These are phyloP conservation scores for Drosophila fuyamai DNA, from an alignment of 1,140 invertebrate genomes.

Conservation along the genomic window DNA sequence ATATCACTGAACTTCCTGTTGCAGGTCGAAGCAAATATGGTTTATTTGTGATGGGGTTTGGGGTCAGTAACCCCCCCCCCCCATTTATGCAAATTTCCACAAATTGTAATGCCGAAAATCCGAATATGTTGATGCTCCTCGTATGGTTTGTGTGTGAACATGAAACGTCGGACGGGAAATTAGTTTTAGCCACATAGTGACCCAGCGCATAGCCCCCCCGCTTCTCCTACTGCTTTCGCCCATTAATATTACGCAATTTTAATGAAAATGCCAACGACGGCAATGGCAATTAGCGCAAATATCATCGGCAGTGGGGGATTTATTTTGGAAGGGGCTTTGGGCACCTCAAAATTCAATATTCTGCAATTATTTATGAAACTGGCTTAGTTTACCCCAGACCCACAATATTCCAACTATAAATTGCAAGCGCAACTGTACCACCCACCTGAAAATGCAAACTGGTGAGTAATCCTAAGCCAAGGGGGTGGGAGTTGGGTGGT, in stretches of 20 bases:
- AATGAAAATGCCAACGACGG: conserved; percentile 67
- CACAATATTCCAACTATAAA: conserved; percentile 48
- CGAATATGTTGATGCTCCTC: conserved; percentile 32
- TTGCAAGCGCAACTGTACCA: conserved; percentile 70
- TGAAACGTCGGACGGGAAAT: conserved; percentile 57
- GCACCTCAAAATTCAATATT: conserved; percentile 57
- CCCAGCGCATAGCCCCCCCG: neutral
- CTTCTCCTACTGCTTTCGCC: neutral
- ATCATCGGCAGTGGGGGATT: conserved; percentile 19
- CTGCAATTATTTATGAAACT: conserved; percentile 22
- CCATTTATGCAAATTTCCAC: conserved; percentile 28
- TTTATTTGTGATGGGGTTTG: conserved; percentile 15
- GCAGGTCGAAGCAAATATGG: conserved; percentile 36
- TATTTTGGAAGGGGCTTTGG: conserved; percentile 1
- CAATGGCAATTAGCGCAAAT: conserved; percentile 59
- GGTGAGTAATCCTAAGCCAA: conserved; percentile 52
- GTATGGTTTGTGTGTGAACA: conserved; percentile 5
- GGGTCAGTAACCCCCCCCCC: neutral
- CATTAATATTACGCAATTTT: conserved; percentile 80
- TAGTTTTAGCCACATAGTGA: conserved; percentile 67
- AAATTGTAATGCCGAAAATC: conserved; percentile 42
- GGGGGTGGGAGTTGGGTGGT: conserved; percentile 15
- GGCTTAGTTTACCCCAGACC: conserved; percentile 8
- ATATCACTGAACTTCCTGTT: conserved; percentile 35
- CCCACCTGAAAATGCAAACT: conserved; percentile 46